Base-by-base conservation (phyloP, 2,797 vertebrate species). In the Gobionotothen gibberifrons region DNA sequence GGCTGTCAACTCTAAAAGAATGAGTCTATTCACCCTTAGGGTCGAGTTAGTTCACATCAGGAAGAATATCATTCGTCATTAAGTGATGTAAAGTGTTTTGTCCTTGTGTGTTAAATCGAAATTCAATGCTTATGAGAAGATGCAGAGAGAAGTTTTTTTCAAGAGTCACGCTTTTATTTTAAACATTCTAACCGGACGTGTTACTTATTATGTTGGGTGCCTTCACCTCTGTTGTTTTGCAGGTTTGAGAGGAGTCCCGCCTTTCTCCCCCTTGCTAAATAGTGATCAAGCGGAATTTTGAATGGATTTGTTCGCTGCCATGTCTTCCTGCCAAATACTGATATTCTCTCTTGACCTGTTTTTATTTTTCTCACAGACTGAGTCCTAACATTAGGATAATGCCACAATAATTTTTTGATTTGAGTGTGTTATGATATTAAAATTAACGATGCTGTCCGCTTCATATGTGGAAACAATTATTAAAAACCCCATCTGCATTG, bases 191-290 rank as follows among this genome's bases (percentile, higher is more conserved):
- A n/a, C 73, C 53, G 82, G 86, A 87, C 59, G 3, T 15, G 16
- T 0, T 0, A 0, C 19, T 14, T 9, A 0, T 80, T 9, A 39
- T 22, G 52, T 5, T 2, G 10, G 26, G 4, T 21, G 22, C 8
- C 51, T 84, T 85, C 60, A 82, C 78, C 2, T 15, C 10, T 43
- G 3, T 72, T 6, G 57, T 52, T 59, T 58, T 74, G 60, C 74
- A 54, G 63, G 40, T 76, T 83, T 76, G 52, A 51, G 76, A 54
- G 67, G 74, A 83, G 86, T 90, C 85, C 85, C 86, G 87, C 89
- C 92, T 90, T 84, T 85, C 78, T 72, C 9, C 29, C 15, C 9
- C 39, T 69, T 90, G 81, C 88, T 26, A 86, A 91, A 93, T 88
- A 89, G 84, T 88, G 89, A 76, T 70, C 81, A 62, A 0, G 0